Conservation (phyloP, 2,888 invertebrate genomes). For the Odontomyia ornata region DNA sequence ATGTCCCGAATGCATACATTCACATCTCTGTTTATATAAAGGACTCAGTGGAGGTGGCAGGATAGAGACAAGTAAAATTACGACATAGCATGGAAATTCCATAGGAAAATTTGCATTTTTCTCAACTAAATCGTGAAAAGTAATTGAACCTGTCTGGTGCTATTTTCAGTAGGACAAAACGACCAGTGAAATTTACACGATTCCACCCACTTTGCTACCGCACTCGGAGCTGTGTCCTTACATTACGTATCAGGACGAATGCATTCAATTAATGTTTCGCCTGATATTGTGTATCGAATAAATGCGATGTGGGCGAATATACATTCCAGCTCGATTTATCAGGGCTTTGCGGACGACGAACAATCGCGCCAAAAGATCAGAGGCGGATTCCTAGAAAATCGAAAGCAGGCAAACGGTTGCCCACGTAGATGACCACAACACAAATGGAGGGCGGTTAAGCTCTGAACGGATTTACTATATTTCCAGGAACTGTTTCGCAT, state of each 20-base stretch:
- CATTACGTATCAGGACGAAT: constrained; percentile 34
- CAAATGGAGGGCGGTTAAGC: constrained; percentile 9
- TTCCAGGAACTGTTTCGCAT: neutral
- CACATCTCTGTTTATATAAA: too few relatives aligned
- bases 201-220: neutral
- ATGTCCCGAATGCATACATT: too few relatives aligned
- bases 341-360: neutral
- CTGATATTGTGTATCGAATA: neutral
- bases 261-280: constrained; percentile 46
- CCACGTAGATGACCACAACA: constrained; percentile 17
- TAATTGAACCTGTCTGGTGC: constrained; percentile 33
- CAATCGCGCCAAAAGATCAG: neutral
- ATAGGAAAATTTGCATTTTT: constrained; percentile 47
- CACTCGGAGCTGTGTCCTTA: neutral
- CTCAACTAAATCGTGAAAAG: constrained; percentile 32
- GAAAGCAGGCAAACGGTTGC: neutral
- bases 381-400: neutral
- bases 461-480: neutral
- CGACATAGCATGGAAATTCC: neutral
- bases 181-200: neutral
- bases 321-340: neutral
- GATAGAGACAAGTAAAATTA: too few relatives aligned
- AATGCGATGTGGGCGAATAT: constrained; percentile 32
- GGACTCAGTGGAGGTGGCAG: too few relatives aligned
- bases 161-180: neutral